Evolutionary conservation across 1,140 invertebrate genomes (phyloP), one percentile per base, ranked within the genome.

Genomic region (Leguminivora glycinivorella): DNA sequence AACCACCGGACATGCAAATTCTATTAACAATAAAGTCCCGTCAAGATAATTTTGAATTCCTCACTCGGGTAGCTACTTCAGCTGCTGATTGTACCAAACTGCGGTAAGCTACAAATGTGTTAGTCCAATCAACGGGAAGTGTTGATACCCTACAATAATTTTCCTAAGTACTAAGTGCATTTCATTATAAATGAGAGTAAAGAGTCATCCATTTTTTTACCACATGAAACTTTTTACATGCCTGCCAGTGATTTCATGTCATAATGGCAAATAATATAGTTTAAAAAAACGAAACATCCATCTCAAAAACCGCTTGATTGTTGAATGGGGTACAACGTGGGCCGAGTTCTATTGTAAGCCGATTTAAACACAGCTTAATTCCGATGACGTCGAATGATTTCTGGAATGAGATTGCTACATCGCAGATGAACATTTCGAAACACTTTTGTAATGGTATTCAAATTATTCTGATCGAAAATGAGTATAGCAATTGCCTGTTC

Each of bases 301-400:
- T 19, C 6, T 52, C 17, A 7, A 22, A 22, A 22, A 52, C 0
- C 4, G 19, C 7, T 52, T 52, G 17, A 1, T 52, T 52, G n/a
- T 52, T 22, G 47, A 52, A 22, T 52, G 43, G 52, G 60, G 40
- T 17, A 70, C 58, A 58, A 79, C 81, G 85, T 89, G 80, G 85
- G 85, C 70, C 69, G 79, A 60, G 68, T 74, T 74, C 79, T 75
- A 84, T 86, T 83, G 83, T 87, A 79, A 77, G 80, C 77, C 77
- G 70, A 82, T 82, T 75, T 75, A 76, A 85, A 75, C 74, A 80
- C 77, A 77, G 73, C 76, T 79, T 80, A 75, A 76, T 83, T 83
- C 76, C 78, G 72, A 79, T 76, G 80, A 84, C 84, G 85, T 86
- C 85, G 83, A 84, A 85, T 75, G 78, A 75, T 86, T 90, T 83